Evolutionary conservation across 2,113 vertebrate genomes (phyloP), one percentile per base, ranked within the genome.

Genomic region (Butastur rufipennis): DNA sequence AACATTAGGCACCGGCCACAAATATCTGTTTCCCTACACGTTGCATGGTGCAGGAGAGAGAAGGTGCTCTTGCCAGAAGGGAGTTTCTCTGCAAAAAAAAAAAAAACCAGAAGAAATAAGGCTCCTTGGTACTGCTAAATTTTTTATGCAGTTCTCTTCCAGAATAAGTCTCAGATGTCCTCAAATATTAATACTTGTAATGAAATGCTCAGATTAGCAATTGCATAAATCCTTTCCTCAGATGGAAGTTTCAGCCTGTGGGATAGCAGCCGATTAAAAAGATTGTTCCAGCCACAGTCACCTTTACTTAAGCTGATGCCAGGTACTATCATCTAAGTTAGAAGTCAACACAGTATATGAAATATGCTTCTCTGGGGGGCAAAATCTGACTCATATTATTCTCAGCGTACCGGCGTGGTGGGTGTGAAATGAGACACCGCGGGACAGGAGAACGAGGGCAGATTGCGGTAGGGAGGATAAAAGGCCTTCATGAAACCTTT

Each of bases 171-270:
- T 77, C 89, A 70, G 38, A 91, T 94, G 84, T 93, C 91, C 94
- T 97, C 91, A 87, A 86, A 80, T 95, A 96, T 89, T 97, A 91
- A 95, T 82, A 82, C 71, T 56, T 66, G 62, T 84, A 95, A 93
- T 65, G 86, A 95, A 95, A 89, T 56, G 26, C 78, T 90, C 70
- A 80, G 83, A 91, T 91, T 95, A 94, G 43, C 77, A 79, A 31
- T 87, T 85, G 91, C 81, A 68, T 70, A 66, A 93, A 91, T 87
- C 53, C 58, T 73, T 94, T 61, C 56, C 53, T 88, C 29, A 10
- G 84, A 86, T 0, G 0, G 45, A 95, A 87, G 50, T 88, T 73
- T 73, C 81, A 77, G 53, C 70, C 45, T 21, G 40, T 65, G 70
- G 70, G 78, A 87, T 66, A 5, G 0, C 15, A 32, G 68, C 36